Evolutionary conservation across 2,797 vertebrate species (phyloP), one percentile per base, ranked within the genome.

Genomic region (Salarias fasciatus): DNA sequence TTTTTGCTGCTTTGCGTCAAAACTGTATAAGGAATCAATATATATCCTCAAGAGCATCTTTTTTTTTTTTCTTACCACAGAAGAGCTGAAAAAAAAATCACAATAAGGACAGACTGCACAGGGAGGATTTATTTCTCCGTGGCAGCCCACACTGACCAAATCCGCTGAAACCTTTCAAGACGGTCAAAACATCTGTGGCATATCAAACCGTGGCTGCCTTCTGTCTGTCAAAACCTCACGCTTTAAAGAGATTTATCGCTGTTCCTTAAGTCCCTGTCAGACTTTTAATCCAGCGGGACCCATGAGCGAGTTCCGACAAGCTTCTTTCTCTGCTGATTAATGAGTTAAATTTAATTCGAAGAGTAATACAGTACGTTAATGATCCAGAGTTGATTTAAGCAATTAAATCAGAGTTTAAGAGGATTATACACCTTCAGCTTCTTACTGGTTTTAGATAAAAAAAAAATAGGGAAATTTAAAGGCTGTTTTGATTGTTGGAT

Each of bases 241-340:
- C 53, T 69, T 57, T 36, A 44, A 36, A 67, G 67, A 78, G 83
- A 84, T 84, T 85, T 82, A 52, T 69, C 56, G 44, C 47, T 3
- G n/a, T 74, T 78, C 24, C 75, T 82, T 85, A 79, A 86, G 74
- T 82, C 72, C 50, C 64, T 40, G 70, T 64, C 40, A 42, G 48
- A 66, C 35, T 37, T 37, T 79, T 80, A 84, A 81, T 87, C 80
- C 45, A 46, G 53, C 54, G 60, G 46, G 74, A 69, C 64, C 61
- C 11, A 6, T 41, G 68, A 56, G 47, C 8, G 61, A 59, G 49
- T 80, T 35, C 0, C 58, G 79, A 60, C 49, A 15, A 71, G 71
- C 76, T 74, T 53, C 67, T 68, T 63, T 52, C 54, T 63, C 51
- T 0, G 5, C 77, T 50, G 63, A 67, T 81, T 52, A 40, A 67